These are phyloP conservation scores for Columba livia DNA, from an alignment of 2,113 vertebrate species.

Conservation along the genomic window DNA sequence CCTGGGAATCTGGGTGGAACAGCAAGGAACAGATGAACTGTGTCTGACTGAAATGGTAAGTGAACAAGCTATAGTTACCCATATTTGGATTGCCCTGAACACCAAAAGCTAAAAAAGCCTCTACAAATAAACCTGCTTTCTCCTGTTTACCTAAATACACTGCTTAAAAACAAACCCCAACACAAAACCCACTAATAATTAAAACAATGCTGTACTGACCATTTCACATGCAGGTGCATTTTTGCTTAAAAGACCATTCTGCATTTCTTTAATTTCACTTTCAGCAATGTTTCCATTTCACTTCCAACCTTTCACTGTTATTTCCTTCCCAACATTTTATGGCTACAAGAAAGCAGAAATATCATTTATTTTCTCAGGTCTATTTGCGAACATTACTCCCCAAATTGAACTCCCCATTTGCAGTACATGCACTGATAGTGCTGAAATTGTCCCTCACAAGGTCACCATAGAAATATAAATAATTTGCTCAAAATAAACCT, in stretches of 20 bases:
- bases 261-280: neutral
- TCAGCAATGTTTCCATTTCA: neutral
- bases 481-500: neutral
- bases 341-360: neutral
- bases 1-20: rapidly evolving
- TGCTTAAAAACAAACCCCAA: neutral
- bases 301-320: neutral
- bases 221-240: neutral
- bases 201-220: neutral
- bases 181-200: neutral
- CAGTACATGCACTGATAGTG: neutral
- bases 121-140: neutral
- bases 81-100: neutral
- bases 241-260: neutral
- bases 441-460: neutral
- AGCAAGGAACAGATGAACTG: rapidly evolving
- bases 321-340: neutral
- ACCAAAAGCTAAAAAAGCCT: neutral
- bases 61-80: neutral
- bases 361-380: neutral
- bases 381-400: neutral
- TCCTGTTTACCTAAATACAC: neutral
- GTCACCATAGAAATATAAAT: neutral
- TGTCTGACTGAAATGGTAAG: neutral
- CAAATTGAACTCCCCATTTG: neutral